phyloP scores from a whole-genome alignment of 2,113 vertebrate genomes.

The Apteryx owenii region DNA sequence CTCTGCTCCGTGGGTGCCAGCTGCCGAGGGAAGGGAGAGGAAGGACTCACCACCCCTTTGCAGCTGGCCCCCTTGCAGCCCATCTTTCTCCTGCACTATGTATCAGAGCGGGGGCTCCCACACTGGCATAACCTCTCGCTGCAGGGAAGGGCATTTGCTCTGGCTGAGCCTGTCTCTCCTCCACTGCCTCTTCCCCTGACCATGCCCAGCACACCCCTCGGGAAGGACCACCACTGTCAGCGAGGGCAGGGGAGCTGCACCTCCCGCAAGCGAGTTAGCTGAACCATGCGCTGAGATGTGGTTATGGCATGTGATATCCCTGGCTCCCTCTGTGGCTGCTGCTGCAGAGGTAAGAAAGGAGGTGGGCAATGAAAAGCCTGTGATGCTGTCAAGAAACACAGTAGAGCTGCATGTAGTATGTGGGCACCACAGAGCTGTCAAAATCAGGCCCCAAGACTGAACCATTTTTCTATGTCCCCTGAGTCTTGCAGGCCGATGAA shows the following conservation, averaged over 20 bases:
- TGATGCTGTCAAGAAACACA: neutral
- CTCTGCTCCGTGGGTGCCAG: accelerated
- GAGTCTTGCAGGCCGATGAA: neutral
- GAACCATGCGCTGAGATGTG: accelerated
- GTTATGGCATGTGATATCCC: neutral
- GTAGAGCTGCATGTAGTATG: neutral
- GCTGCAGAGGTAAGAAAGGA: neutral
- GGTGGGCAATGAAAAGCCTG: neutral
- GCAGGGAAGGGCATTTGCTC: neutral
- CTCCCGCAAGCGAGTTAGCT: neutral
- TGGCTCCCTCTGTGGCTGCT: neutral
- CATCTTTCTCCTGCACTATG: accelerated
- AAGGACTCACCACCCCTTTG: accelerated
- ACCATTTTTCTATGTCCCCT: too few species aligned
- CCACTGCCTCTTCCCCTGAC: neutral
- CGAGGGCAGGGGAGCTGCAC: neutral
- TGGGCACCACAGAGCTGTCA: neutral
- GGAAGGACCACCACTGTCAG: neutral
- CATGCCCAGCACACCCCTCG: accelerated
- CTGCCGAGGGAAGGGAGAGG: neutral
- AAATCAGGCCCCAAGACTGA: neutral
- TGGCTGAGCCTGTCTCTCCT: neutral
- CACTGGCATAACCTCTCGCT: neutral
- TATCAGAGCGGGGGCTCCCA: neutral
- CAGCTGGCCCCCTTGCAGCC: neutral